Evolutionary conservation across 1,140 invertebrate species (phyloP).

Genomic region (Cydia amplana): DNA sequence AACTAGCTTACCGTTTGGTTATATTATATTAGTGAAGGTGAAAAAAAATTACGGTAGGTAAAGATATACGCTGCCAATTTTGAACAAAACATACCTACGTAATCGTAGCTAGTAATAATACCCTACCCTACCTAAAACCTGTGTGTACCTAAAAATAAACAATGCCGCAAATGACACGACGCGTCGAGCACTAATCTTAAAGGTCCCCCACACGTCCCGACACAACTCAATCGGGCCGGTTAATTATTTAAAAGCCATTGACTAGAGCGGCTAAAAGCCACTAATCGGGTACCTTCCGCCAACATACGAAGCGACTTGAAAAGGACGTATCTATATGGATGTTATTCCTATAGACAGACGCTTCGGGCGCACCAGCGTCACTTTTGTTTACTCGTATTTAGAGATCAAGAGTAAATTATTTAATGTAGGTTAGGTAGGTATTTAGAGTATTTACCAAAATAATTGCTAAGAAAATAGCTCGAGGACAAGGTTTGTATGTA

Average conservation of each 20-base stretch:
- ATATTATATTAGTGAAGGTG: no score
- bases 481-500: no score
- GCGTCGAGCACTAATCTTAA: constrained; percentile 5
- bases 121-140: no score
- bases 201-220: constrained; percentile 8
- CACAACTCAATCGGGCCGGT: constrained; percentile 45
- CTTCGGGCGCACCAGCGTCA: neutral
- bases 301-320: constrained; percentile 34
- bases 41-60: no score
- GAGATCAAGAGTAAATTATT: no score
- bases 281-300: constrained; percentile 69
- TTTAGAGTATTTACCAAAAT: no score
- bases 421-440: no score
- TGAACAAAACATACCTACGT: no score
- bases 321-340: neutral
- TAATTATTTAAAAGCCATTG: constrained; percentile 64
- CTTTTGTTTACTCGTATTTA: neutral
- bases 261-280: constrained; percentile 58
- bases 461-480: no score
- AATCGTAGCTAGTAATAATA: neutral
- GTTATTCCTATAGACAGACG: neutral
- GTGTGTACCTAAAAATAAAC: neutral
- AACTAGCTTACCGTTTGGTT: no score
- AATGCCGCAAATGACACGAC: neutral
- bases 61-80: no score